Evolutionary conservation across 2,888 invertebrate species (phyloP), one percentile per base, ranked within the genome.

Genomic region (Drosophila testacea): DNA sequence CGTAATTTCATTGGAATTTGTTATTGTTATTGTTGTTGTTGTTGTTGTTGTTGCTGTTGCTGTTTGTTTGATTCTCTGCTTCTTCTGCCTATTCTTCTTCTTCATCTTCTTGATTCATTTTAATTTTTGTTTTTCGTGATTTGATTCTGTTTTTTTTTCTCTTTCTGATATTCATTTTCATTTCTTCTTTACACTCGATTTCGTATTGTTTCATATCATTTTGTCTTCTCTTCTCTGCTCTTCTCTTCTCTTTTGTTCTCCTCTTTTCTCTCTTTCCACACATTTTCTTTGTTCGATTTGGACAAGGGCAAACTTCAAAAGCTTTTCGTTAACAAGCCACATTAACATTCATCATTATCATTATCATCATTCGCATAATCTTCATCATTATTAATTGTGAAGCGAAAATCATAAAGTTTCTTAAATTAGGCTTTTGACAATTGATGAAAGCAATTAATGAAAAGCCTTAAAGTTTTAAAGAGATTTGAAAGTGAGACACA

Each of bases 1-100:
- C 79, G 80, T 76, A 79, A 79, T 79, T 79, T 69, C 76, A 82
- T 64, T 76, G 79, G 79, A 79, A 82, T 79, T 65, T 66, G 48
- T 56, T 28, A 16, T 59, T 60, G 50, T 56, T 59, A 44, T 47
- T 59, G n/a, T n/a, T n/a, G n/a, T n/a, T n/a, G n/a, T n/a, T n/a
- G n/a, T n/a, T n/a, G 30, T 46, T 59, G 16, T 39, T 54, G 36
- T 7, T 51, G 42, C 30, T 22, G 22, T 6, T 22, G 41, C 32
- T 44, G 16, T 48, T 65, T 47, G 42, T 71, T 69, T 50, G 52
- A 16, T 52, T 60, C 41, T 50, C 46, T 50, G 32, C 32, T 30
- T 30, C 30, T 30, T 30, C 32, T 32, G 38, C 54, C 51, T 13
- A 44, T 57, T 50, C 62, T 41, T 73, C 57, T 41, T 51, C 39